Base-by-base conservation (phyloP, 1,140 invertebrate genomes). In the Achroia grisella region DNA sequence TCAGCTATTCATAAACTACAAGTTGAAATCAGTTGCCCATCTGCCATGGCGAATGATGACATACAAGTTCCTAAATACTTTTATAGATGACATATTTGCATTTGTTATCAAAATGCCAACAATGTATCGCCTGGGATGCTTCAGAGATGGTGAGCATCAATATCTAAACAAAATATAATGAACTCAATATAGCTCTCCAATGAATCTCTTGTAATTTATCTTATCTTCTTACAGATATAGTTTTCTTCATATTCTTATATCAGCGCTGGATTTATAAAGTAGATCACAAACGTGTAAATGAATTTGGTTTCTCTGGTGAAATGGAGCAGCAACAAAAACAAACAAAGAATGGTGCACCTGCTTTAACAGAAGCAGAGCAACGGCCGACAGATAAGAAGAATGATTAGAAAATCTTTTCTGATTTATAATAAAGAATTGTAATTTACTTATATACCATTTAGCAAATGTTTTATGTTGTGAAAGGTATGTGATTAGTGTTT, bases 51-150 rank as follows among this genome's bases (percentile, higher is more conserved):
- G 98, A 43, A 99, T 99, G 98, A 92, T 99, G 90, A 98, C 97
- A 9, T 99, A 99, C 73, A 99, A 99, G 89, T 99, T 98, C 76
- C 90, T 99, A n/a, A 99, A 99, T 79, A 99, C 98, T 1, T 99
- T 99, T 74, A 99, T 99, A 69, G 98, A 99, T 87, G 98, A 99
- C 86, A 97, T 99, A 58, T 99, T 99, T 89, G 98, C 98, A 46
- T 99, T 99, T 90, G 96, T 99, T 44, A 99, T 99, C 53, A 98
- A 98, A 87, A 99, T 99, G 98, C 98, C 98, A 29, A 99, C 95
- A 0, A 93, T 99, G 89, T 99, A 99, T 74, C 88, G 94, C 50
- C 74, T 96, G 49, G 97, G 98, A 10, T 99, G 98, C 87, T 97
- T 99, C 85, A 91, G 98, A 78, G 97, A 99, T 89, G 95, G 92